Percentiles rank a stretch among this genome's conserved stretches.
These are phyloP conservation scores for Steromphala cineraria DNA, from an alignment of 2,888 invertebrate genomes.

Conservation along the genomic window DNA sequence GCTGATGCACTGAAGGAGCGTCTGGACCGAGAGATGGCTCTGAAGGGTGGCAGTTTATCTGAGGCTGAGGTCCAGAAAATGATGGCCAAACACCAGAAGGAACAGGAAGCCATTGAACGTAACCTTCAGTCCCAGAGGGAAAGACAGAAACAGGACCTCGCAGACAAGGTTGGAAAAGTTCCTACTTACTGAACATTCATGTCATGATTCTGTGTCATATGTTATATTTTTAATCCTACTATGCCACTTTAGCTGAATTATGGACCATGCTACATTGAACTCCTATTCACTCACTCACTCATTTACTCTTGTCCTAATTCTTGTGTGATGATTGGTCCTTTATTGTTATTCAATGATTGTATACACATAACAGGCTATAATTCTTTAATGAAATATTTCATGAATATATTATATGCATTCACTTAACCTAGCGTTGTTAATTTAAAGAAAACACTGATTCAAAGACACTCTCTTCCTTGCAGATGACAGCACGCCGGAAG, in stretches of 20 bases:
- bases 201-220: no score
- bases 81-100: conserved; percentile 60
- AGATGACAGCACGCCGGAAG: conserved; percentile 62
- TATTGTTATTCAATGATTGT: not conserved
- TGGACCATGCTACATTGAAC: no score
- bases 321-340: not conserved
- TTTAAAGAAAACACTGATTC: no score
- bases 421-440: no score
- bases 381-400: no score
- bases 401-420: no score
- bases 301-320: no score
- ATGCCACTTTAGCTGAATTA: no score
- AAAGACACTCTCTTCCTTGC: conserved; percentile 3
- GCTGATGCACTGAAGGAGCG: conserved; percentile 64
- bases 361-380: no score
- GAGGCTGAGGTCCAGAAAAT: conserved; percentile 67
- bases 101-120: conserved; percentile 58
- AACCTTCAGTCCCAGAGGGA: conserved; percentile 64
- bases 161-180: conserved; percentile 56
- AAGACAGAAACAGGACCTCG: conserved; percentile 60
- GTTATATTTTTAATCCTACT: no score
- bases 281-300: no score
- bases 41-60: conserved; percentile 62
- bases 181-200: no score
- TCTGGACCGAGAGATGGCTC: conserved; percentile 69